Evolutionary conservation across 2,113 vertebrate species (phyloP).

Genomic region (Eclectus roratus): DNA sequence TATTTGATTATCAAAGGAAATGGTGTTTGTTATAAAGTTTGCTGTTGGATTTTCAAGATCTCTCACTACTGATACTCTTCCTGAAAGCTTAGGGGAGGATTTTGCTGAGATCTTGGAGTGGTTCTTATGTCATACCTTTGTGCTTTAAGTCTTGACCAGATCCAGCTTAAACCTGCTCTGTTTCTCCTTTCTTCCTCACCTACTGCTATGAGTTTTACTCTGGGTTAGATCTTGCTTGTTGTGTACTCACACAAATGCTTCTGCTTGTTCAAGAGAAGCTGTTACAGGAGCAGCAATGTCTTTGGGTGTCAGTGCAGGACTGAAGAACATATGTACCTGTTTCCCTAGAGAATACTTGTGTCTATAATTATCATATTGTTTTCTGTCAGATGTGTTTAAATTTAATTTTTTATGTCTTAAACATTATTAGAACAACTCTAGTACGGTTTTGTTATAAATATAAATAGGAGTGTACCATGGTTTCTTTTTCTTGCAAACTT

Average conservation of each 20-base stretch:
- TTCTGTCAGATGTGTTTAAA: not conserved
- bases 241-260: not conserved
- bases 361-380: not conserved
- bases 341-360: not conserved
- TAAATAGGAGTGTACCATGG: not conserved
- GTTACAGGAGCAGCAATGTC: not conserved
- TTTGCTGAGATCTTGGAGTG: not conserved
- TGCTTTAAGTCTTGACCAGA: not conserved
- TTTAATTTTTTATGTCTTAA: not conserved
- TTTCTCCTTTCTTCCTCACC: not conserved
- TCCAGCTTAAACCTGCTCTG: not conserved
- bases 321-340: fast-evolving
- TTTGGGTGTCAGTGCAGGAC: not conserved
- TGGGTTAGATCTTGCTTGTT: not conserved
- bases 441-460: not conserved
- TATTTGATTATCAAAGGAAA: not conserved
- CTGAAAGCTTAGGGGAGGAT: not conserved
- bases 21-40: not conserved
- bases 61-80: not conserved
- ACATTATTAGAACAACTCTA: not conserved
- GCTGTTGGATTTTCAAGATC: not conserved
- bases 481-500: not conserved
- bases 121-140: not conserved
- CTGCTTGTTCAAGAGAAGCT: not conserved
- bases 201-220: not conserved